Conservation (phyloP, 2,113 vertebrate species). For the Lagopus leucura region DNA sequence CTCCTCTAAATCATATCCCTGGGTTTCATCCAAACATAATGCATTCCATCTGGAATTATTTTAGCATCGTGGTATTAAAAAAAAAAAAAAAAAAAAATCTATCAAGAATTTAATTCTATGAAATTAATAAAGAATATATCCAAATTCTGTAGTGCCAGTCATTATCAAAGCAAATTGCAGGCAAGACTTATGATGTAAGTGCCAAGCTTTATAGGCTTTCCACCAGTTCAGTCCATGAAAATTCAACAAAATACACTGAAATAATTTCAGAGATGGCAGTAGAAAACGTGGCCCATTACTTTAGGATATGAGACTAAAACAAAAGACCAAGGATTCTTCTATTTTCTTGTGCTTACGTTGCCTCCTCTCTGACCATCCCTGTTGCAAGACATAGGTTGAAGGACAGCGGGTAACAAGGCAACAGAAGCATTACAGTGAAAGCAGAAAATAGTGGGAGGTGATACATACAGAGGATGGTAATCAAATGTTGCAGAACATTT, state of each 20-base stretch:
- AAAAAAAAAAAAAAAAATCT: not conserved
- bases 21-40: not conserved
- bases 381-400: not conserved
- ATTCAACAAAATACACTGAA: not conserved
- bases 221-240: not conserved
- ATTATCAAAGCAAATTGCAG: not conserved
- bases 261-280: not conserved
- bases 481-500: slow-evolving; percentile 10
- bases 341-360: not conserved
- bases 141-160: not conserved
- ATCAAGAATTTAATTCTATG: not conserved
- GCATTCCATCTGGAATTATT: not conserved
- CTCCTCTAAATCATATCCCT: too few species aligned
- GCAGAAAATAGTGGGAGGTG: not conserved
- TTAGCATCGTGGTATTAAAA: not conserved
- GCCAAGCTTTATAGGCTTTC: not conserved
- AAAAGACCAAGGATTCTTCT: not conserved
- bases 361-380: rapidly evolving
- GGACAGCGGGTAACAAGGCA: not conserved
- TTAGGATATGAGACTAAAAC: not conserved
- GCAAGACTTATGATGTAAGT: not conserved
- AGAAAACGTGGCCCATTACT: not conserved
- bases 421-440: not conserved
- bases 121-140: not conserved
- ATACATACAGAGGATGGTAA: not conserved